Base-by-base conservation (phyloP, 2,113 vertebrate genomes). In the Halichoerus grypus region DNA sequence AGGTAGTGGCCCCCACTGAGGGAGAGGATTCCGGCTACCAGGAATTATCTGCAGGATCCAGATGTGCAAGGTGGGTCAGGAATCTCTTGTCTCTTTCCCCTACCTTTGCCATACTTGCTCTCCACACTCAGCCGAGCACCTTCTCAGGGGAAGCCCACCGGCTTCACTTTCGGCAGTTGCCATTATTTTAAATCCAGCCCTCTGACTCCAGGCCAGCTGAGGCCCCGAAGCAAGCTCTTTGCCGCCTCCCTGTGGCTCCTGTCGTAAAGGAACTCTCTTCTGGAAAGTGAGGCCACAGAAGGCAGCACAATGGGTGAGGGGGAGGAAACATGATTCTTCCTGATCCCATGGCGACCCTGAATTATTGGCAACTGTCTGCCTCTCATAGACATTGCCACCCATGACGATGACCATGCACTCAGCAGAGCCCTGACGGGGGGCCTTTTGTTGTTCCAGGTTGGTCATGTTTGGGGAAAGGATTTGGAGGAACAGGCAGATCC, bases 161-260 rank as follows among this genome's bases (percentile, higher is more conserved):
- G 21, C 19, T 69, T 95, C 53, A 49, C 4, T 49, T 71, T 46
- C 5, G 1, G 12, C 31, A 24, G 33, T 65, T 67, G 31, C 63
- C 63, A 7, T 26, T 26, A 12, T 24, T 80, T 81, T 33, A 53
- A 10, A 90, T 74, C 79, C 1, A 1, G 2, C 1, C 22, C 55
- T 55, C 5, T 49, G 28, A 3, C 24, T 11, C 46, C 36, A 28
- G 69, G 69, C 51, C 46, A 7, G 7, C 4, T 0, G 15, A 90
- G 21, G 7, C 76, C 51, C 92, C 95, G 76, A 91, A 74, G 26
- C 39, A 77, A 69, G 95, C 67, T 46, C 96, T 89, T 80, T 97
- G 96, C 96, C 97, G 96, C 96, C 97, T 36, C 93, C 91, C 88
- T 83, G 94, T 97, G 98, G 95, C 39, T 88, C 22, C 28, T 77